Conservation (phyloP, 2,888 invertebrate genomes). For the Pyrrhosoma nymphula region DNA sequence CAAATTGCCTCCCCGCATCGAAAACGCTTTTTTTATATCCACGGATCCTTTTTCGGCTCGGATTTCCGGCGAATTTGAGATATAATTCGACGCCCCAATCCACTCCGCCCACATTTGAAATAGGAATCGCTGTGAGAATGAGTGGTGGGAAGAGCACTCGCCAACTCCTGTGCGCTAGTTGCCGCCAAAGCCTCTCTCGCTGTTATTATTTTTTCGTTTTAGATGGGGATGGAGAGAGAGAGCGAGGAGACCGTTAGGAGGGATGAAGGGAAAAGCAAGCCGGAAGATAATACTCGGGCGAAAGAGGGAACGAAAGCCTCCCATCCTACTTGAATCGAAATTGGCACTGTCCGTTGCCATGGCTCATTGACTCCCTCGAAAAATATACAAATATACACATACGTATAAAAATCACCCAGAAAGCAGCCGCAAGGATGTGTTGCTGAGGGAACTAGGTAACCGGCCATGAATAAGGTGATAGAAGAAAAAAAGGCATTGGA, state of each 20-base stretch:
- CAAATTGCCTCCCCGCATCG: background rate
- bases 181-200: too few relatives aligned
- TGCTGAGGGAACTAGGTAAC: too few relatives aligned
- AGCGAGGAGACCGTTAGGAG: background rate
- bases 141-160: background rate
- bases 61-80: background rate
- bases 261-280: background rate
- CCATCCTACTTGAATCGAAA: background rate
- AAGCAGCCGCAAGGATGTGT: too few relatives aligned
- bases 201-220: too few relatives aligned
- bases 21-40: background rate
- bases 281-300: background rate
- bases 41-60: conserved; percentile 9
- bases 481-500: too few relatives aligned
- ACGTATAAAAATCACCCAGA: too few relatives aligned
- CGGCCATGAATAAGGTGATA: too few relatives aligned
- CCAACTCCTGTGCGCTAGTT: background rate
- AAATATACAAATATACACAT: background rate
- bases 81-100: background rate
- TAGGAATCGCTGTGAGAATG: background rate
- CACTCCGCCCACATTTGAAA: background rate
- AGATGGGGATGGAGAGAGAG: background rate
- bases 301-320: background rate
- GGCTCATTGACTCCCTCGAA: background rate
- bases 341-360: background rate